These are phyloP conservation scores for Borostomias antarcticus DNA, from an alignment of 2,797 vertebrate species.

Conservation along the genomic window DNA sequence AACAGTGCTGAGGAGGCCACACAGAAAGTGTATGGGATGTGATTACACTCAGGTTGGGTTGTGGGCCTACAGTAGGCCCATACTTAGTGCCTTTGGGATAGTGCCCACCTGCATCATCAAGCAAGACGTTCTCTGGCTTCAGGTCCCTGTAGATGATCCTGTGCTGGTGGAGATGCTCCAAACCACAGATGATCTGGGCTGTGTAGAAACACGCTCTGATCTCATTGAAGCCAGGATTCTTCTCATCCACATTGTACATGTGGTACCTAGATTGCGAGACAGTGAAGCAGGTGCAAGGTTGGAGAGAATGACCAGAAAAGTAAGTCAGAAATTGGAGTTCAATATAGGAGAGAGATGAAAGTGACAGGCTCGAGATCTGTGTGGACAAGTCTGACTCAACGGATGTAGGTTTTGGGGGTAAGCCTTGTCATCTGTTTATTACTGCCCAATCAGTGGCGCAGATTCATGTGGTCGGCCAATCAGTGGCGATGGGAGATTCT, in stretches of 20 bases:
- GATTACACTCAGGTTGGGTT: background rate
- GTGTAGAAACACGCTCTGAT: slow-evolving; percentile 73
- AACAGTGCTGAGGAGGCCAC: no score
- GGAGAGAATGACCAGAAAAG: background rate
- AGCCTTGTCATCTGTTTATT: no score
- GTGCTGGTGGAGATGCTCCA: slow-evolving; percentile 82
- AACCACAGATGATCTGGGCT: slow-evolving; percentile 78
- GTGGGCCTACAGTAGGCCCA: background rate
- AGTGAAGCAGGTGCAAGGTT: background rate
- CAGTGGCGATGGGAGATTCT: no score
- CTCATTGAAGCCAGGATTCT: slow-evolving; percentile 78
- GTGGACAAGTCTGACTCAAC: no score
- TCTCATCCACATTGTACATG: slow-evolving; percentile 80
- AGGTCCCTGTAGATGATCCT: slow-evolving; percentile 81
- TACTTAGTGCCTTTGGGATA: background rate
- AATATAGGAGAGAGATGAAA: background rate
- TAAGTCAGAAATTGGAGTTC: background rate
- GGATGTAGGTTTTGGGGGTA: no score
- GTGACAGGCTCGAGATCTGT: no score
- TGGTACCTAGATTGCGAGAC: slow-evolving; percentile 67
- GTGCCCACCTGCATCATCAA: slow-evolving; percentile 73
- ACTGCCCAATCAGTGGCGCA: no score
- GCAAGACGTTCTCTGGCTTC: slow-evolving; percentile 79
- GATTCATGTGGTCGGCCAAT: no score
- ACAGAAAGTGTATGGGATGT: no score